Evolutionary conservation across 37 sponge, comb jelly and placozoan genomes (phyloP).

Genomic region (Halisarca cf. caerulea): DNA sequence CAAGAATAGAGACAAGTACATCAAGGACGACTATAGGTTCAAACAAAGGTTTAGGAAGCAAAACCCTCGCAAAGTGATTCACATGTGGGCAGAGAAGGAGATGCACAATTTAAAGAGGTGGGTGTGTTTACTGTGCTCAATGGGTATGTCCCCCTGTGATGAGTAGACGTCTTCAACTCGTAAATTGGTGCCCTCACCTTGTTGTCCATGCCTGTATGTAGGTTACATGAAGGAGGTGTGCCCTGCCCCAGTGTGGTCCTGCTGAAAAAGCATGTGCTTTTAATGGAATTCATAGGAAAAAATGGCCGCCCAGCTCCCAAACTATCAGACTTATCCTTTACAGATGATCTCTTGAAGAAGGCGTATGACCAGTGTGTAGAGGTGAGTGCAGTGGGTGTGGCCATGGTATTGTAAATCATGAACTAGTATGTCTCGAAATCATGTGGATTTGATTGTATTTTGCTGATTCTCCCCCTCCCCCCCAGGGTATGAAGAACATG

Average conservation of each 20-base stretch:
- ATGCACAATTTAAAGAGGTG: constrained; percentile 87
- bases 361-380: constrained; percentile 90
- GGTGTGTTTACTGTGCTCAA: neutral
- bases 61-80: constrained; percentile 78
- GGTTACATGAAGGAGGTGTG: constrained; percentile 64
- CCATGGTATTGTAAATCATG: too few relatives aligned
- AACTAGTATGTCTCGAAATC: too few relatives aligned
- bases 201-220: too few relatives aligned
- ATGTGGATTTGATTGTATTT: too few relatives aligned
- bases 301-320: constrained; percentile 84
- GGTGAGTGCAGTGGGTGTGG: constrained; percentile 41
- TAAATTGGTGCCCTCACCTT: too few relatives aligned
- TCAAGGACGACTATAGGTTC: constrained; percentile 92
- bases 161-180: too few relatives aligned
- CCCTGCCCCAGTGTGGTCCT: constrained; percentile 86
- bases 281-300: constrained; percentile 94
- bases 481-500: constrained; percentile 85
- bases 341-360: constrained; percentile 49
- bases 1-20: constrained; percentile 89
- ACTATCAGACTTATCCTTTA: constrained; percentile 73
- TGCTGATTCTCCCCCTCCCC: too few relatives aligned
- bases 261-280: constrained; percentile 82
- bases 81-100: constrained; percentile 97
- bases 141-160: neutral
- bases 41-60: constrained; percentile 67